These are phyloP conservation scores for Sinella curviseta DNA, from an alignment of 1,140 invertebrate species.

Conservation along the genomic window DNA sequence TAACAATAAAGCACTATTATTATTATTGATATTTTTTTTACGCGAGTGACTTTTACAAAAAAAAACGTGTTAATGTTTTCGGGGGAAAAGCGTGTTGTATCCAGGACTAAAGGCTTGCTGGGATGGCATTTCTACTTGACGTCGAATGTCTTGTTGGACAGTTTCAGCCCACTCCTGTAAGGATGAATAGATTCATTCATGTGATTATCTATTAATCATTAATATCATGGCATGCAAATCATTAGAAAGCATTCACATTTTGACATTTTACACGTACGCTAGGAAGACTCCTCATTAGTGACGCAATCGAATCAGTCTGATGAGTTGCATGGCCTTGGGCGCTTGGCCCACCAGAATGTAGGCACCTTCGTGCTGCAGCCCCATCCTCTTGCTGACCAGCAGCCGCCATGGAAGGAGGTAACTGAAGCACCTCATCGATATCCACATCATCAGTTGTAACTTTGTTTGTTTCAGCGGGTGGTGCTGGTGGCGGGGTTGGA, in stretches of 20 bases:
- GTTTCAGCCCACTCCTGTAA: constrained; percentile 17
- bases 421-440: constrained; percentile 1
- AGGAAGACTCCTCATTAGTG: background rate
- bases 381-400: background rate
- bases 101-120: constrained; percentile 17
- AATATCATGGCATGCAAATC: background rate
- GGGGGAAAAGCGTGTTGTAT: constrained; percentile 1
- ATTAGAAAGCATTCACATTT: too few species aligned
- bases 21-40: too few species aligned
- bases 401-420: background rate
- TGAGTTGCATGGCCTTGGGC: background rate
- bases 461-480: background rate
- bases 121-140: constrained; percentile 13
- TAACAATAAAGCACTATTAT: too few species aligned
- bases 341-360: background rate
- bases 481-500: background rate
- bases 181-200: background rate
- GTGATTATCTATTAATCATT: background rate
- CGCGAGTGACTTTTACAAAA: too few species aligned
- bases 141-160: background rate
- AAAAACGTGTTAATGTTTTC: constrained; percentile 24
- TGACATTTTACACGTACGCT: too few species aligned
- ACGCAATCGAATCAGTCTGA: constrained; percentile 4
- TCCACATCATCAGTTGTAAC: background rate
- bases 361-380: background rate